Conservation (phyloP, 37 sponge, comb jelly and placozoan genomes). For the Ianthella basta region DNA sequence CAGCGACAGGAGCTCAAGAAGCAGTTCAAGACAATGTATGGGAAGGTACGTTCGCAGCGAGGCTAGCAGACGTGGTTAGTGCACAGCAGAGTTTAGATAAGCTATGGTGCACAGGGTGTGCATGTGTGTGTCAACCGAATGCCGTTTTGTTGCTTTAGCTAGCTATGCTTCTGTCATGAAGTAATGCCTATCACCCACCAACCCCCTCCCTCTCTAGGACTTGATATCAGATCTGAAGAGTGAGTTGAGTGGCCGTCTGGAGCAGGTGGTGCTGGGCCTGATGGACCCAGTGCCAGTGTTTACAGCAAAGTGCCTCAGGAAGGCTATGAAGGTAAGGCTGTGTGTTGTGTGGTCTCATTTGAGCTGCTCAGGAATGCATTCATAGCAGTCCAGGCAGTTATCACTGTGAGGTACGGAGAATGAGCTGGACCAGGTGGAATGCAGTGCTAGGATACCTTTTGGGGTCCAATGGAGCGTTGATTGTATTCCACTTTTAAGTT, state of each 20-base stretch:
- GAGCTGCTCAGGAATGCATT: neutral
- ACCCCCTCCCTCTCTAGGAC: constrained; percentile 33
- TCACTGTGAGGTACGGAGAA: too few relatives aligned
- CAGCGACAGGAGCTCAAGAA: constrained; percentile 42
- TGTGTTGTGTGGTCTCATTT: neutral
- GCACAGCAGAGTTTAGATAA: too few relatives aligned
- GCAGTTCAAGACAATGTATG: constrained; percentile 53
- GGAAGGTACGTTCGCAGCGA: constrained; percentile 15
- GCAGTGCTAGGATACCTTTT: too few relatives aligned
- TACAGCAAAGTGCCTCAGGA: constrained; percentile 48
- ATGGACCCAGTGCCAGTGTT: constrained; percentile 38
- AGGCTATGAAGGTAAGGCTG: constrained; percentile 56
- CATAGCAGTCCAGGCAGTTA: neutral
- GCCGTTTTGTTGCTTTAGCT: neutral
- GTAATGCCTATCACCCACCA: neutral
- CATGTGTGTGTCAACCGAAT: neutral
- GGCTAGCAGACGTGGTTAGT: neutral
- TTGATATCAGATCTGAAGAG: constrained; percentile 68
- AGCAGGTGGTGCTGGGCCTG: constrained; percentile 48
- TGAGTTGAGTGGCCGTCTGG: constrained; percentile 75
- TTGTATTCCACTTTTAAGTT: too few relatives aligned
- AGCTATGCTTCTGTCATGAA: neutral
- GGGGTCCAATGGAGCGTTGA: too few relatives aligned
- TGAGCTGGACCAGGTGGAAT: too few relatives aligned
- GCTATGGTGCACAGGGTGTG: neutral